Evolutionary conservation across 2,888 invertebrate species (phyloP).

Genomic region (Bursaphelenchus okinawaensis): DNA sequence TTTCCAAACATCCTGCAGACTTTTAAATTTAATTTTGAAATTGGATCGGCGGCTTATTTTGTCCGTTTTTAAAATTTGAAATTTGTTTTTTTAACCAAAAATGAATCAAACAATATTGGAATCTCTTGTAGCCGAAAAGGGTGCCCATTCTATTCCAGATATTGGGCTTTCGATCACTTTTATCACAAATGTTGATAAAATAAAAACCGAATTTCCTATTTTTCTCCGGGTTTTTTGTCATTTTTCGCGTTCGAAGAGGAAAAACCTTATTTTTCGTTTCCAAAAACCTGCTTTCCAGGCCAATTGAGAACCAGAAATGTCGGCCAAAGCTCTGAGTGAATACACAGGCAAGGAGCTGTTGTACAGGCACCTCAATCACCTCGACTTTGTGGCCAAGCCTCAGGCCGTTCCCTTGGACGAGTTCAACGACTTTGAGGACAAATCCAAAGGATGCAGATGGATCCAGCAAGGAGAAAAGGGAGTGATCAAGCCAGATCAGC

Average conservation of each 20-base stretch:
- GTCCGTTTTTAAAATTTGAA: no score
- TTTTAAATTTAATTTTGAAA: no score
- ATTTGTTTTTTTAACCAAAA: no score
- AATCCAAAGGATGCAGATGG: slow-evolving; percentile 38
- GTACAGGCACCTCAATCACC: slow-evolving; percentile 42
- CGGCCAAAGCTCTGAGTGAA: slow-evolving; percentile 55
- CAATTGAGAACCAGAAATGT: slow-evolving; percentile 34
- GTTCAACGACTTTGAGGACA: slow-evolving; percentile 37
- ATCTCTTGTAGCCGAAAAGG: no score
- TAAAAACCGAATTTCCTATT: no score
- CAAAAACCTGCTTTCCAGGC: neutral
- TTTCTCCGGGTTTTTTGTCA: neutral
- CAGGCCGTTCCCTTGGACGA: slow-evolving; percentile 43
- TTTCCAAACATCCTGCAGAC: no score
- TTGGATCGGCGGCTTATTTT: no score
- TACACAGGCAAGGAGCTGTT: slow-evolving; percentile 53
- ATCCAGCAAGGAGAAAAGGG: slow-evolving; percentile 63
- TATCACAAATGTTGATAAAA: no score
- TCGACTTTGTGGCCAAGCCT: slow-evolving; percentile 39
- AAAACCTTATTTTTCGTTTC: neutral
- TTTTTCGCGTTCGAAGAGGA: neutral
- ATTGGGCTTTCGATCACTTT: neutral
- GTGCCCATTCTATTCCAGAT: no score
- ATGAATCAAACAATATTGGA: no score
- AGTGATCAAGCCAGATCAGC: slow-evolving; percentile 97